Conservation (phyloP, 30 jellyfish, hydroid and myxozoan species). For the Sanderia malayensis region DNA sequence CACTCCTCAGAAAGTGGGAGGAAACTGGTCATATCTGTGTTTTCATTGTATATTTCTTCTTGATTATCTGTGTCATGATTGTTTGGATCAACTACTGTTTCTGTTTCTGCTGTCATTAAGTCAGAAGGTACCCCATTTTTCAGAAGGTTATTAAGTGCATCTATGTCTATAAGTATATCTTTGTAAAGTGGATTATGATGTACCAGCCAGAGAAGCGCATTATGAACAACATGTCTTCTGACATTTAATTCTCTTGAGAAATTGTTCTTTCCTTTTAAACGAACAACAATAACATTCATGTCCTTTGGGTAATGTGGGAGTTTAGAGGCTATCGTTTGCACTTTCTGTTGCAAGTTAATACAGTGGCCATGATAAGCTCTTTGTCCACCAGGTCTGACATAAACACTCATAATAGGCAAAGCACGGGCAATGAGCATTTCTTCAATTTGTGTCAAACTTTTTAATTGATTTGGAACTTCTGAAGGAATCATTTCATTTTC, state of each 20-base stretch:
- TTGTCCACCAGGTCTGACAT: conserved; percentile 28
- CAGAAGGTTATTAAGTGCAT: not conserved
- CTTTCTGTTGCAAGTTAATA: conserved; percentile 19
- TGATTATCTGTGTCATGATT: not conserved
- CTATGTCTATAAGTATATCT: not conserved
- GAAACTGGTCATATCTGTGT: conserved; percentile 7
- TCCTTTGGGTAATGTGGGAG: conserved; percentile 18
- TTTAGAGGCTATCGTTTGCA: not conserved
- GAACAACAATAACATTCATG: not conserved
- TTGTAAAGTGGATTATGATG: conserved; percentile 6
- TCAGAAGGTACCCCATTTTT: conserved; percentile 11
- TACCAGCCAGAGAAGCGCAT: conserved; percentile 13
- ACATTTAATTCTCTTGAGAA: not conserved
- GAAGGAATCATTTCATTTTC: conserved; percentile 10
- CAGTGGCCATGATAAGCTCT: conserved; percentile 22
- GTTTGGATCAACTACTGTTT: not conserved
- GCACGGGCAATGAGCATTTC: conserved; percentile 16
- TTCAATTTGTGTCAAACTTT: conserved; percentile 15
- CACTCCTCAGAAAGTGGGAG: not conserved
- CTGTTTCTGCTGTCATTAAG: not conserved
- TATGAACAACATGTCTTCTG: not conserved
- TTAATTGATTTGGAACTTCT: not conserved
- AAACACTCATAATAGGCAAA: conserved; percentile 8
- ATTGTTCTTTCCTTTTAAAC: not conserved
- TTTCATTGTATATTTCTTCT: not conserved